Base-by-base conservation (phyloP, 2,888 invertebrate species). In the Emesis russula region DNA sequence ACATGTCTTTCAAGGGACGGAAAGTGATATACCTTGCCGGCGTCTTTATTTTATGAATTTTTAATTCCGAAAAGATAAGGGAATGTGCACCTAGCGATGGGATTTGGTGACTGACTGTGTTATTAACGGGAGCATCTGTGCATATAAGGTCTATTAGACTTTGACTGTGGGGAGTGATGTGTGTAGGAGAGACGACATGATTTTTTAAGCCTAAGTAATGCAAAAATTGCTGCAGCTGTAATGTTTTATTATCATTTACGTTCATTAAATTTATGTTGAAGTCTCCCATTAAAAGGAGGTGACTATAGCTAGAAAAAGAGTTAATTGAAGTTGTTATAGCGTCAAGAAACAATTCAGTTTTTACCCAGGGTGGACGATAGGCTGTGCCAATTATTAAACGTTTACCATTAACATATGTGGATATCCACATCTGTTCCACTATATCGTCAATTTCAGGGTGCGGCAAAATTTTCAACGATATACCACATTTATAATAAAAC, bases 361-460 rank as follows among this genome's bases (percentile, higher is more conserved):
- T 31, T 15, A 68, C 68, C 68, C 68, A 68, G 13, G 68, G 68
- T 33, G 33, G 33, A 7, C 68, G 68, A 31, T 68, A 36, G 1
- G 68, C 33, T 25, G 68, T 68, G 3, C 68, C 68, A 33, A 68
- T 68, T 31, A 68, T 68, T 3, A 68, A 13, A 68, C 31, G 13
- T 33, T 31, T 68, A 33, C 68, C 68, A 9, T 68, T 68, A 2
- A 68, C 33, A 5, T 68, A 9, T 13, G 68, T 68, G 2, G 68
- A 68, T 13, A 68, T 5, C 68, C 68, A 68, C 68, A 68, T 68
- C 15, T 68, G 15, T 68, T 68, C 68, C 33, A 68, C 68, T 0
- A 33, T 68, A 1, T 33, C 33, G 15, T 68, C 68, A 68, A 68
- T 31, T 68, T 31, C 15, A 33, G 33, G 68, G 25, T 36, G 15